Conservation (phyloP, 2,888 invertebrate genomes). For the Smittia sp. region DNA sequence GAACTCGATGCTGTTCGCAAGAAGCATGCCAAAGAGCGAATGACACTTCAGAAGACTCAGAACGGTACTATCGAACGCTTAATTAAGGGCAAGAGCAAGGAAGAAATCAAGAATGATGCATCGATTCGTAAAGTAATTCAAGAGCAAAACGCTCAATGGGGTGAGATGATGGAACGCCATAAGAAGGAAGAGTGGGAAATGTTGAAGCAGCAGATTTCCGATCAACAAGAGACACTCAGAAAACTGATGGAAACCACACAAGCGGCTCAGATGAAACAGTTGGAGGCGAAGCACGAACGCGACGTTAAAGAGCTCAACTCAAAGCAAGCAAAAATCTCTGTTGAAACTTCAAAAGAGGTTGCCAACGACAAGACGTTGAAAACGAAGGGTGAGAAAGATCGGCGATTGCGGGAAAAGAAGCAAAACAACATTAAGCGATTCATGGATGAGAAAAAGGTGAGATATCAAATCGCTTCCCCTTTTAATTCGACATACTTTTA, state of each 20-base stretch:
- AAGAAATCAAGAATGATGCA: constrained; percentile 75
- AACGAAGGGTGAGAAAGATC: constrained; percentile 95
- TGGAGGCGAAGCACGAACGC: constrained; percentile 84
- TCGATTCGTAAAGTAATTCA: constrained; percentile 77
- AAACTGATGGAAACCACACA: constrained; percentile 82
- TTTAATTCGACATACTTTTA: no score
- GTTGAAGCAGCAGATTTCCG: constrained; percentile 77
- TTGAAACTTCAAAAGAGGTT: constrained; percentile 95
- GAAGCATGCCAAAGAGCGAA: constrained; percentile 89
- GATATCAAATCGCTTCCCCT: not conserved
- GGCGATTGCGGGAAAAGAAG: constrained; percentile 89
- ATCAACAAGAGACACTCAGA: constrained; percentile 69
- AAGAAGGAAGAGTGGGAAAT: constrained; percentile 80
- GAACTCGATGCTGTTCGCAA: constrained; percentile 89
- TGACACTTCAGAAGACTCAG: constrained; percentile 85
- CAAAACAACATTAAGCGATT: constrained; percentile 98
- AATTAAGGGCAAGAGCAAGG: constrained; percentile 88
- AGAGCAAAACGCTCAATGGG: constrained; percentile 94
- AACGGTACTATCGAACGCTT: constrained; percentile 89
- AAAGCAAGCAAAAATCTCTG: constrained; percentile 91
- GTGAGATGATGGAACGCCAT: constrained; percentile 80
- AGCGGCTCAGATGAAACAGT: constrained; percentile 79
- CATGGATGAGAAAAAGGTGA: constrained; percentile 85
- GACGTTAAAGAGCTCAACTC: constrained; percentile 95
- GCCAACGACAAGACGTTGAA: constrained; percentile 93